Evolutionary conservation across 2,113 vertebrate genomes (phyloP).

Genomic region (Tonatia bakeri): DNA sequence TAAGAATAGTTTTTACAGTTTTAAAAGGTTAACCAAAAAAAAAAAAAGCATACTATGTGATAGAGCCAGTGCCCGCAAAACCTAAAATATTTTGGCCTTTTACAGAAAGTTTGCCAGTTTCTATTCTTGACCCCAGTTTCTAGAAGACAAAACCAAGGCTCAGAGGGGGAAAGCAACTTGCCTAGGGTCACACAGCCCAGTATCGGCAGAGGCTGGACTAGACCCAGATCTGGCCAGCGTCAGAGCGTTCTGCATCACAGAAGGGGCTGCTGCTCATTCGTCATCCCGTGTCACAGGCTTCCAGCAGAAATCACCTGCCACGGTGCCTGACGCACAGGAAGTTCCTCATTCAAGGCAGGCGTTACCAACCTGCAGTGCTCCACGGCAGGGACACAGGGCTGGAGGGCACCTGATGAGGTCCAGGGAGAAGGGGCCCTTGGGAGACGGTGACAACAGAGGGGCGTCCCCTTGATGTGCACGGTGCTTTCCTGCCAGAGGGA

Average conservation of each 20-base stretch:
- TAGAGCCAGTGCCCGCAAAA: neutral
- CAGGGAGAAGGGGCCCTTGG: neutral
- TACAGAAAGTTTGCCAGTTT: neutral
- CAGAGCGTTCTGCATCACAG: neutral
- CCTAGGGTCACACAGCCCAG: neutral
- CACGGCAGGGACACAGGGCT: neutral
- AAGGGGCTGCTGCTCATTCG: neutral
- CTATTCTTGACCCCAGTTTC: neutral
- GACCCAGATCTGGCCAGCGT: neutral
- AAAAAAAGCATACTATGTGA: neutral
- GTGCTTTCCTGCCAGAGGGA: conserved; percentile 70
- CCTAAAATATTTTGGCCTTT: neutral
- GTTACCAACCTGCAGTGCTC: neutral
- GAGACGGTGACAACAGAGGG: neutral
- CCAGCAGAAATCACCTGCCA: neutral
- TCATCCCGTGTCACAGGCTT: neutral
- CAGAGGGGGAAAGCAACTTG: conserved; percentile 9
- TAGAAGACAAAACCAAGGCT: neutral
- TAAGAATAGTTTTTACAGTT: neutral
- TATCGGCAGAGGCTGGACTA: neutral
- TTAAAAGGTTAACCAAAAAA: neutral
- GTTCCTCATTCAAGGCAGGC: accelerated
- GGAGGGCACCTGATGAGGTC: neutral
- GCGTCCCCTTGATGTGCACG: neutral
- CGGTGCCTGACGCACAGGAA: neutral